Evolutionary conservation across 2,888 invertebrate genomes (phyloP).

Genomic region (Beris morrisii): DNA sequence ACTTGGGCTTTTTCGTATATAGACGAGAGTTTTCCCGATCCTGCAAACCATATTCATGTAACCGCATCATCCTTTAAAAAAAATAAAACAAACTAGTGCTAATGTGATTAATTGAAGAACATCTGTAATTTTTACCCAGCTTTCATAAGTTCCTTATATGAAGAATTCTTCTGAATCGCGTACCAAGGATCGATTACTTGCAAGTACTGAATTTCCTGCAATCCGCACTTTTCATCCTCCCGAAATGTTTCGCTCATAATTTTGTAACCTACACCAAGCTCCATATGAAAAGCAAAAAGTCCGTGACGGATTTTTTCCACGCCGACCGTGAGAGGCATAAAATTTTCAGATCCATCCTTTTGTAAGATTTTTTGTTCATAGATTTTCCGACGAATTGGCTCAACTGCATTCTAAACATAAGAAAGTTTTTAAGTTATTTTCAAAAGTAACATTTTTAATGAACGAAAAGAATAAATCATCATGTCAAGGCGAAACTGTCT

Average conservation of each 20-base stretch:
- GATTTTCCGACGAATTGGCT: conserved; percentile 64
- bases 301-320: conserved; percentile 62
- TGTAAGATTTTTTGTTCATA: conserved; percentile 67
- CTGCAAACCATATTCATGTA: conserved; percentile 64
- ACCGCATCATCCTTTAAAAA: conserved; percentile 57
- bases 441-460: conserved; percentile 23
- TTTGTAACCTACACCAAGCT: conserved; percentile 67
- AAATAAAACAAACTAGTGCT: background rate
- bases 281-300: conserved; percentile 70
- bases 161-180: conserved; percentile 64
- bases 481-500: conserved; percentile 3
- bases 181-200: conserved; percentile 68
- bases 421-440: conserved; percentile 21
- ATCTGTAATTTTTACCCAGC: conserved; percentile 58
- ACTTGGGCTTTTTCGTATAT: conserved; percentile 64
- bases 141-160: conserved; percentile 65
- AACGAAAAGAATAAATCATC: conserved; percentile 8
- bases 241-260: conserved; percentile 67
- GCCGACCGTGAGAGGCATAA: conserved; percentile 65
- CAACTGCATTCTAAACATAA: conserved; percentile 63
- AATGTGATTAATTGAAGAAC: background rate
- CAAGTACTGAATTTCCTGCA: conserved; percentile 67
- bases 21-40: conserved; percentile 60
- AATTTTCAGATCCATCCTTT: conserved; percentile 61
- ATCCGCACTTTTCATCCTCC: conserved; percentile 71